Percentiles rank a stretch among this genome's conserved stretches.
Conservation (phyloP, 2,888 invertebrate species). For the Homarus gammarus region DNA sequence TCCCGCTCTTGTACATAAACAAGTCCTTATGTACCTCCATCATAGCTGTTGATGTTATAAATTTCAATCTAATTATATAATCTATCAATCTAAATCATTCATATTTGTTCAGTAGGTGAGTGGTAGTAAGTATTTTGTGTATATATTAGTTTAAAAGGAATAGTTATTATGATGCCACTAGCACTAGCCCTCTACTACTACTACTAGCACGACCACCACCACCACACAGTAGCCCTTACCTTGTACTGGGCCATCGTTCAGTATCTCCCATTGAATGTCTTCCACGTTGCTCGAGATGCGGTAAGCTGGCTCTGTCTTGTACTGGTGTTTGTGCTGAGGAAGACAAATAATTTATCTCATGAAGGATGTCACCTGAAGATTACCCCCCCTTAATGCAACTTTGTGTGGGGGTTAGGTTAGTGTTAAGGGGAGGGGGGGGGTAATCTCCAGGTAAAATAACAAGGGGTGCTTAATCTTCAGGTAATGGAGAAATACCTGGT, state of each 20-base stretch:
- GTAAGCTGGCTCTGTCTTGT: conserved; percentile 84
- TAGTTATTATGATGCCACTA: too few species aligned
- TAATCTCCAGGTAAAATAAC: too few species aligned
- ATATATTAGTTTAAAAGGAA: too few species aligned
- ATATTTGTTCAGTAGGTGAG: not conserved
- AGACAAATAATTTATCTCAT: too few species aligned
- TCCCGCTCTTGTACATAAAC: conserved; percentile 91
- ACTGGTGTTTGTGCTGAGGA: conserved; percentile 77
- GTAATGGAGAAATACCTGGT: too few species aligned
- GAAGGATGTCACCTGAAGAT: not conserved
- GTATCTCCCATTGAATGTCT: conserved; percentile 95
- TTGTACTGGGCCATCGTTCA: conserved; percentile 94
- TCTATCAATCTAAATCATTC: not conserved
- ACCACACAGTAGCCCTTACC: conserved; percentile 80
- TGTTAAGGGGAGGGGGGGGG: too few species aligned
- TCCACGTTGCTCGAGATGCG: conserved; percentile 83
- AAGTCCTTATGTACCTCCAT: conserved; percentile 95
- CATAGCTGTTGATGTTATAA: conserved; percentile 84
- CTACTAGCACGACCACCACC: not conserved
- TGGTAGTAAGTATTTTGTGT: too few species aligned
- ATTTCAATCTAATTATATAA: not conserved
- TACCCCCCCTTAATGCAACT: too few species aligned
- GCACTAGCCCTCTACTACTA: not conserved
- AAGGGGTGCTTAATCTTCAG: too few species aligned
- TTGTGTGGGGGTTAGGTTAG: too few species aligned